Evolutionary conservation across 2,113 vertebrate genomes (phyloP), one percentile per base, ranked within the genome.

Genomic region (Xenopus borealis): DNA sequence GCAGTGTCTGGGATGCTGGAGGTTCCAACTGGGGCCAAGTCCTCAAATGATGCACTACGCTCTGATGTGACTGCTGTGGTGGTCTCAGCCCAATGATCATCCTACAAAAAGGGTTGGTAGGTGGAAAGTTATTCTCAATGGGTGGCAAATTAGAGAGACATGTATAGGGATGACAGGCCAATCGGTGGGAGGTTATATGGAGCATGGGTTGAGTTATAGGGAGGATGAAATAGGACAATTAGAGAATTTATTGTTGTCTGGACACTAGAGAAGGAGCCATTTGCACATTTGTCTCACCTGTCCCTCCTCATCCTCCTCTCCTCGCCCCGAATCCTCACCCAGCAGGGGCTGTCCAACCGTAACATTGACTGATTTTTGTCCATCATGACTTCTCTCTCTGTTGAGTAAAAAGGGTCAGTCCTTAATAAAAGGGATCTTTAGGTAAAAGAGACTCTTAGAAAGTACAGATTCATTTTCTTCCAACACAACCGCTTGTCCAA

Each of bases 61-160:
- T 98, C 96, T 0, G 97, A 99, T 0, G 97, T 99, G 86, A 99
- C 89, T 4, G 96, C 97, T 0, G 97, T 99, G 1, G 97, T 98
- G 79, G 96, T 99, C 87, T 98, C 97, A 3, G 95, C 96, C 97
- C 97, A 99, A 89, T 96, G 97, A 82, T 99, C 97, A 89, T 99
- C 97, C 97, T 99, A 80, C 67, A 7, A 61, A 12, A 61, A 62
- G 5, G 19, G 20, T 13, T 64, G 14, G 16, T 40, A 62, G 20
- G 3, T 17, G 27, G 33, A 23, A 30, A 10, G 50, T 77, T 76
- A 59, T 78, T 71, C 0, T 0, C 74, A 77, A 62, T 71, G 77
- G 62, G 62, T 80, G 62, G 62, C 5, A 16, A 9, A 27, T 17
- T 64, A 59, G 68, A 45, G 12, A 40, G n/a, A 16, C 0, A 23